These are phyloP conservation scores for Tautogolabrus adspersus DNA, from an alignment of 2,113 vertebrate genomes.

Conservation along the genomic window DNA sequence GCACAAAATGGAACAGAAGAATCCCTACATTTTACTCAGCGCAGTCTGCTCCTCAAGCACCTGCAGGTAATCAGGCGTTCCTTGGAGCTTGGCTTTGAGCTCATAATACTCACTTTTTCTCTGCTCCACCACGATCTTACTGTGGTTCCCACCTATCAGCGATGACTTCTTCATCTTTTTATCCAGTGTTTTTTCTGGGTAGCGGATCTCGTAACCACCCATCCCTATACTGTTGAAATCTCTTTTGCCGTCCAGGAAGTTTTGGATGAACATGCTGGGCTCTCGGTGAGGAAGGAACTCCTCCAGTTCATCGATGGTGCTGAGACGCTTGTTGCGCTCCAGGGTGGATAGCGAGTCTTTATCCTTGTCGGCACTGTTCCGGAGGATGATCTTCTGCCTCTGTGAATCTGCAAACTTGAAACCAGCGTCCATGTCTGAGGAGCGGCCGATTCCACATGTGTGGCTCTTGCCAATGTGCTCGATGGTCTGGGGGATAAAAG, in stretches of 20 bases:
- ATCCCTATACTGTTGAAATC: slow-evolving; percentile 98
- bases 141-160: slow-evolving; percentile 97
- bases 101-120: slow-evolving; percentile 98
- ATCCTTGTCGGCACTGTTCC: slow-evolving; percentile 91
- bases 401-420: slow-evolving; percentile 93
- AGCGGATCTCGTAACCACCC: slow-evolving; percentile 97
- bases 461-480: slow-evolving; percentile 98
- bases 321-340: slow-evolving; percentile 97
- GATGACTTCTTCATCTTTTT: slow-evolving; percentile 97
- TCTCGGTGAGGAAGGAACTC: slow-evolving; percentile 95
- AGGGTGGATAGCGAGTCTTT: slow-evolving; percentile 89
- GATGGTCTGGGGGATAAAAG: slow-evolving; percentile 97
- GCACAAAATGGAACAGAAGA: slow-evolving; percentile 65
- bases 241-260: slow-evolving; percentile 95
- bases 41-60: slow-evolving; percentile 99
- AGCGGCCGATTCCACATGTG: slow-evolving; percentile 90
- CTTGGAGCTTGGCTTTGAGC: slow-evolving; percentile 98
- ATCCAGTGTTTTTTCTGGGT: slow-evolving; percentile 97
- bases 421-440: slow-evolving; percentile 89
- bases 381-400: slow-evolving; percentile 92
- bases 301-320: slow-evolving; percentile 98
- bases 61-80: slow-evolving; percentile 98
- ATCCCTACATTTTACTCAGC: slow-evolving; percentile 82
- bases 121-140: slow-evolving; percentile 98
- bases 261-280: slow-evolving; percentile 96